Evolutionary conservation across 2,888 invertebrate genomes (phyloP).

Genomic region (Amphipyra berbera): DNA sequence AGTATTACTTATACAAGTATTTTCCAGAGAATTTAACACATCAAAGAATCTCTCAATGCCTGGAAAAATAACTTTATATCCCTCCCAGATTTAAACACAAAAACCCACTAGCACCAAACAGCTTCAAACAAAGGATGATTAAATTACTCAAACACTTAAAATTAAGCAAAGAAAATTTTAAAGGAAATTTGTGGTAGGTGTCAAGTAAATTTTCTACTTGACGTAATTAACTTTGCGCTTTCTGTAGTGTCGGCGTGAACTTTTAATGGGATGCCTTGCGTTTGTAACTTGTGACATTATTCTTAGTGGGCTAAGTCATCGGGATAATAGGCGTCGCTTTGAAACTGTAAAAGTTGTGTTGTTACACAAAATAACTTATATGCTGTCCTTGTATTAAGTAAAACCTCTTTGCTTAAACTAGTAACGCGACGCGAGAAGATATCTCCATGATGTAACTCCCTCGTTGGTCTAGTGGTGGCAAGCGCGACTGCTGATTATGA

Average conservation of each 20-base stretch:
- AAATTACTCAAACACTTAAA: constrained; percentile 41
- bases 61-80: too few species aligned
- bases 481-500: too few species aligned
- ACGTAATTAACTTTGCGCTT: constrained; percentile 75
- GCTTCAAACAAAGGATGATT: constrained; percentile 28
- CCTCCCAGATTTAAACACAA: neutral
- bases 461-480: too few species aligned
- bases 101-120: too few species aligned
- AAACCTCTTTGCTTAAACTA: neutral
- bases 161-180: constrained; percentile 57
- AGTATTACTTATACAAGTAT: too few species aligned
- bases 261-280: constrained; percentile 76
- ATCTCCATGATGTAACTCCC: too few species aligned
- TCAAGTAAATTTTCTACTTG: constrained; percentile 70
- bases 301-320: constrained; percentile 67
- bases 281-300: constrained; percentile 70
- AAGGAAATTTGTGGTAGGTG: constrained; percentile 51
- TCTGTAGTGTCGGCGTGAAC: constrained; percentile 67
- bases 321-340: constrained; percentile 48
- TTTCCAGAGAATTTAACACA: too few species aligned
- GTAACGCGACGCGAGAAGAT: too few species aligned
- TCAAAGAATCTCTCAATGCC: too few species aligned
- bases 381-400: neutral
- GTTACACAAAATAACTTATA: constrained; percentile 4
- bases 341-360: constrained; percentile 29